These are phyloP conservation scores for Phrixothrix hirtus DNA, from an alignment of 2,888 invertebrate species.

Conservation along the genomic window DNA sequence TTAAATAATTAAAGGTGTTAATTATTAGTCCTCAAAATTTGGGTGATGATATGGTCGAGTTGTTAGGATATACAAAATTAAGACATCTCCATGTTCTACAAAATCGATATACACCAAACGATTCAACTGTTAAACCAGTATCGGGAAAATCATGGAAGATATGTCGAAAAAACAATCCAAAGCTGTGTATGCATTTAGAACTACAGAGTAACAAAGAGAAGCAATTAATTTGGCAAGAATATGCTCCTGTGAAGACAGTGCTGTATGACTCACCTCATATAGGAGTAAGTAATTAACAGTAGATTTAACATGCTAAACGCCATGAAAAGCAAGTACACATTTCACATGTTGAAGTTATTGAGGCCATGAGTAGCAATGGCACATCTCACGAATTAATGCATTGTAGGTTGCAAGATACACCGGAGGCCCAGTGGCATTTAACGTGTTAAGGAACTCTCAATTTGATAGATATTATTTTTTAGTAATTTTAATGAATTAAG, in stretches of 20 bases:
- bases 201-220: conserved; percentile 64
- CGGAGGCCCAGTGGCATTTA: no score
- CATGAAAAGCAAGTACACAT: no score
- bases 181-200: conserved; percentile 70
- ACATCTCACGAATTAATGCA: background rate
- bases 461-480: no score
- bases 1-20: conserved; percentile 57
- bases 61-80: conserved; percentile 68
- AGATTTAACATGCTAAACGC: no score
- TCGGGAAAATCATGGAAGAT: conserved; percentile 56
- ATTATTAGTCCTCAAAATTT: conserved; percentile 75
- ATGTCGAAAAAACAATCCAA: conserved; percentile 62
- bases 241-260: conserved; percentile 69
- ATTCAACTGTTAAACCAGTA: conserved; percentile 59
- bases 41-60: conserved; percentile 70
- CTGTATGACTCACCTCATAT: conserved; percentile 67
- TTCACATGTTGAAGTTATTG: no score
- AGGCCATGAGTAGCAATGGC: background rate
- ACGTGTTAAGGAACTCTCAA: no score
- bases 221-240: conserved; percentile 68
- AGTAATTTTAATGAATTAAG: no score
- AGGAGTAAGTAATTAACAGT: conserved; percentile 52
- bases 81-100: conserved; percentile 73
- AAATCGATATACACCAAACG: conserved; percentile 68
- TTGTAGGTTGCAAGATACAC: no score